Evolutionary conservation across 2,888 invertebrate genomes (phyloP).

Genomic region (Gandaritis pyraliata): DNA sequence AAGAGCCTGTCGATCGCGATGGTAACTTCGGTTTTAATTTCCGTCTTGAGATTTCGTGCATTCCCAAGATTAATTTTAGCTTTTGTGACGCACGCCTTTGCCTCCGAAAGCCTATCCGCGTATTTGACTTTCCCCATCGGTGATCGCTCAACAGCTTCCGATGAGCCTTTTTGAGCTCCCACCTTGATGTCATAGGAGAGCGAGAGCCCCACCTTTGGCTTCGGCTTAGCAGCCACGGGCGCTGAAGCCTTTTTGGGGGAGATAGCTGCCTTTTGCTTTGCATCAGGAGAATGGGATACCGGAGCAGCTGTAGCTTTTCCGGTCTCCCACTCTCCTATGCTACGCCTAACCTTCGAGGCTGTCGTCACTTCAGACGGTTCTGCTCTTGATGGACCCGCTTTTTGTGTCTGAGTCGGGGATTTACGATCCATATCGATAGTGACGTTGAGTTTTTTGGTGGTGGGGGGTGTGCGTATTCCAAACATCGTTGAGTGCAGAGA

Average conservation of each 20-base stretch:
- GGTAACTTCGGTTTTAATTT: neutral
- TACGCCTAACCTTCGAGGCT: neutral
- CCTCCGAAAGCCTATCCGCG: neutral
- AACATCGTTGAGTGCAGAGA: neutral
- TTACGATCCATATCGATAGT: neutral
- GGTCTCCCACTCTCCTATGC: slow-evolving; percentile 1
- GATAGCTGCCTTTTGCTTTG: neutral
- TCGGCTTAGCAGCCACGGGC: neutral
- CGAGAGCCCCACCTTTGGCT: neutral
- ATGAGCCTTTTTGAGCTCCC: neutral
- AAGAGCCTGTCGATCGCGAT: no score
- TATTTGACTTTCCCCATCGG: neutral
- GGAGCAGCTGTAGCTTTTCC: neutral
- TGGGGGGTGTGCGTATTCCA: neutral
- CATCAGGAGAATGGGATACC: neutral
- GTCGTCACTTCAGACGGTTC: neutral
- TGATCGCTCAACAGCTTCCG: neutral
- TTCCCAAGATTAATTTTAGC: neutral
- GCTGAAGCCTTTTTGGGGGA: neutral
- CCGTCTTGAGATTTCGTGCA: neutral
- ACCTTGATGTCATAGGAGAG: neutral
- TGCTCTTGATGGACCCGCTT: neutral
- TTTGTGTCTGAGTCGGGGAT: neutral
- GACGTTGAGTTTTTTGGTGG: neutral
- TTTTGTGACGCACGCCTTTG: neutral